Evolutionary conservation across 1,140 invertebrate species (phyloP), one percentile per base, ranked within the genome.

Genomic region (Lepidurus arcticus): DNA sequence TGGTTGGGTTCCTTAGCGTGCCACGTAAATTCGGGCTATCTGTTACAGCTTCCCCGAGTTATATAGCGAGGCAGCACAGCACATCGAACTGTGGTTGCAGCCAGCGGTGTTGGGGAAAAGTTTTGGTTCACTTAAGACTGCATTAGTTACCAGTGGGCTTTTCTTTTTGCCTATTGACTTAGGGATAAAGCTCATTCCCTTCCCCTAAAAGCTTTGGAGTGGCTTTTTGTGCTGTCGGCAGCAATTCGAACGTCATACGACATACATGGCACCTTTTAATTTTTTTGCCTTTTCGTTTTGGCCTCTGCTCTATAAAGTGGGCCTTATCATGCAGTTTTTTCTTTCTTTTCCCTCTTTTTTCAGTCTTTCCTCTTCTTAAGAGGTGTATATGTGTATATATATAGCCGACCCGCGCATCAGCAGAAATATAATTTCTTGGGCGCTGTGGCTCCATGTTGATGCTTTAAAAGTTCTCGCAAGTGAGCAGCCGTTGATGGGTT

Each of bases 141-240:
- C 53, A 65, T 65, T 65, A 16, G 53, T 65, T 65, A 65, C 53
- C 53, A 65, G 53, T 65, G 53, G 53, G 16, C 53, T 65, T n/a
- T 65, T 65, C 53, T 65, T 65, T 65, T 16, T 65, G 53, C 53
- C 53, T 65, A 65, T 65, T 65, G 53, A 65, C 8, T 65, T 21
- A 65, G 53, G 53, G 53, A 65, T 65, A 65, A 65, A 65, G 53
- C 53, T 65, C 53, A 65, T 65, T 65, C 53, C 53, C 53, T 65
- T 16, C 53, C 53, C 53, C 53, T 65, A 65, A 65, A 65, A 65
- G 53, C 53, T 65, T 65, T 65, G 53, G 53, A 65, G 53, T 65
- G 53, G 53, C 53, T 65, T 65, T 65, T 65, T 65, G 53, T 65
- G 53, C 53, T 65, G 53, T 65, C 53, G 53, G 53, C 53, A 65